These are phyloP conservation scores for Musca domestica DNA, from an alignment of 1,140 invertebrate genomes.

Conservation along the genomic window DNA sequence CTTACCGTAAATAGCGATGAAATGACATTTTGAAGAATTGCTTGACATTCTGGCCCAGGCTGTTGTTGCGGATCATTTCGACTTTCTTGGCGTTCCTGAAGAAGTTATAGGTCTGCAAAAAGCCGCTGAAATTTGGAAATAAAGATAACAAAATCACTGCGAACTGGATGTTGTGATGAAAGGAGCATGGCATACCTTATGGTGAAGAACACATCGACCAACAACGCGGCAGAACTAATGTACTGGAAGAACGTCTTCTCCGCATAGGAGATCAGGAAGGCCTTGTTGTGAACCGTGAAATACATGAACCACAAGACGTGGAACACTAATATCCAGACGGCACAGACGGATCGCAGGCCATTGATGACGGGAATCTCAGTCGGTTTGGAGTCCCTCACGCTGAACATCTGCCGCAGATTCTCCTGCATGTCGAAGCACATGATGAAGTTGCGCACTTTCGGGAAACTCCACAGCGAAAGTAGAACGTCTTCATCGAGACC, in stretches of 20 bases:
- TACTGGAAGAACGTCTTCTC: constrained; percentile 45
- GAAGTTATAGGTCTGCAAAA: constrained; percentile 51
- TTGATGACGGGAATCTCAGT: constrained; percentile 48
- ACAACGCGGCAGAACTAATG: constrained; percentile 43
- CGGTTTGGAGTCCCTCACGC: constrained; percentile 27
- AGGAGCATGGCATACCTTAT: constrained; percentile 38
- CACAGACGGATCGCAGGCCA: constrained; percentile 48
- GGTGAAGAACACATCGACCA: constrained; percentile 52
- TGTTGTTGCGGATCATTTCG: constrained; percentile 40
- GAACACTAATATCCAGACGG: constrained; percentile 46
- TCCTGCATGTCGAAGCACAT: constrained; percentile 44
- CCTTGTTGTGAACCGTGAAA: constrained; percentile 50
- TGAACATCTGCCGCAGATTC: constrained; percentile 38
- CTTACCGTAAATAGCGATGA: constrained; percentile 47
- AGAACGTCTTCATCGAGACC: background rate
- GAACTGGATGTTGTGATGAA: background rate
- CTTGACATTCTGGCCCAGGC: constrained; percentile 35
- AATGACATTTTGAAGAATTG: constrained; percentile 46
- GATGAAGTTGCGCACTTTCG: constrained; percentile 30
- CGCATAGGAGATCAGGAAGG: constrained; percentile 42
- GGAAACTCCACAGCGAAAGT: background rate
- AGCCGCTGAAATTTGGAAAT: constrained; percentile 36
- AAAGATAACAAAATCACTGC: background rate
- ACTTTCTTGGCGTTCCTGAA: constrained; percentile 43
- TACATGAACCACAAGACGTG: constrained; percentile 52